These are phyloP conservation scores for Neotragus pygmaeus DNA, from an alignment of 2,113 vertebrate species.

Conservation along the genomic window DNA sequence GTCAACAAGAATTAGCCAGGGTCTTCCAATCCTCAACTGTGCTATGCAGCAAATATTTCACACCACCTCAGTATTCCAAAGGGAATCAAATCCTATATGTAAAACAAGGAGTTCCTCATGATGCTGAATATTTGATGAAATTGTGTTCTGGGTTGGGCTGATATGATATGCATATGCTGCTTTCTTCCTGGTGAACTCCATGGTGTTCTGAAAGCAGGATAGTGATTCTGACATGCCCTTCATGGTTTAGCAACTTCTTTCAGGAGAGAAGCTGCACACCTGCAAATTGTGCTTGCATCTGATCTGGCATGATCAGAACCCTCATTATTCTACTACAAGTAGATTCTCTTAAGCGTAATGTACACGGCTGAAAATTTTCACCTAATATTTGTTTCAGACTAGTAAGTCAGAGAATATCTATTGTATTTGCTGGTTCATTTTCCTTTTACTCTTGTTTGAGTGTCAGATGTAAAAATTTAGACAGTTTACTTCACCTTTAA, in stretches of 20 bases:
- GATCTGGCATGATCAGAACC: conserved; percentile 52
- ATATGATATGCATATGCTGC: conserved; percentile 21
- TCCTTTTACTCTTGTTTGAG: conserved; percentile 3
- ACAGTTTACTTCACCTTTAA: background rate
- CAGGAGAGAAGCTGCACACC: conserved; percentile 49
- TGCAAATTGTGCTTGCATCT: conserved; percentile 60
- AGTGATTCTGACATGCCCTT: conserved; percentile 71
- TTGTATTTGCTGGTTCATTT: conserved; percentile 13
- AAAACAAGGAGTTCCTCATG: conserved; percentile 58
- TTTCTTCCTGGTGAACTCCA: conserved; percentile 58
- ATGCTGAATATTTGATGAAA: conserved; percentile 76
- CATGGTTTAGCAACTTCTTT: conserved; percentile 72
- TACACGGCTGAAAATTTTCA: background rate
- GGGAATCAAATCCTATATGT: background rate
- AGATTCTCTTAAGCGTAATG: background rate
- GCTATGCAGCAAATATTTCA: conserved; percentile 22
- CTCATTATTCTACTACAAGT: background rate
- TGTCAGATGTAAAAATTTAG: conserved; percentile 33
- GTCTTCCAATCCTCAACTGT: background rate
- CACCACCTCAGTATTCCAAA: background rate
- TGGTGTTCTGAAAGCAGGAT: conserved; percentile 61
- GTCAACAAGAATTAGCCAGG: conserved; percentile 46
- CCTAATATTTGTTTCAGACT: conserved; percentile 20
- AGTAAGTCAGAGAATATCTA: background rate
- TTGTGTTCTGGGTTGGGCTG: conserved; percentile 54